Percentiles rank a stretch among this genome's conserved stretches.
These are phyloP conservation scores for Denticeps clupeoides DNA, from an alignment of 2,797 vertebrate species.

Conservation along the genomic window DNA sequence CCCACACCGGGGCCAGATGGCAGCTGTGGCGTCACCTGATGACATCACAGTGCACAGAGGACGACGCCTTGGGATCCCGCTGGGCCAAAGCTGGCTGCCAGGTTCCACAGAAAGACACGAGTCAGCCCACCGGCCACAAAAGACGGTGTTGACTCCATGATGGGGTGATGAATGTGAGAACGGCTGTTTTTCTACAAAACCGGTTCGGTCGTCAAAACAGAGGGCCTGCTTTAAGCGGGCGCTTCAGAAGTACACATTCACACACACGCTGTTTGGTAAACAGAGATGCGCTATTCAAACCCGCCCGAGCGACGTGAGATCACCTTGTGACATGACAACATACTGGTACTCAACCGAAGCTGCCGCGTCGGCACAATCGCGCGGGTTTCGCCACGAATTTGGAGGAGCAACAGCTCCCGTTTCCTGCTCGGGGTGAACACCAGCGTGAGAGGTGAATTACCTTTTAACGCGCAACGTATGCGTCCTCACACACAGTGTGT, in stretches of 20 bases:
- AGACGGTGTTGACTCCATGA: no score
- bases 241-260: no score
- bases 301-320: neutral
- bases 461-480: conserved; percentile 49
- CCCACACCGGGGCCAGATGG: conserved; percentile 44
- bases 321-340: neutral
- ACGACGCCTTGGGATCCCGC: conserved; percentile 21
- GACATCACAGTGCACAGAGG: conserved; percentile 40
- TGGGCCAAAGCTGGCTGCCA: conserved; percentile 10
- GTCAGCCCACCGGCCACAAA: neutral
- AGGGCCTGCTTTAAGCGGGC: neutral
- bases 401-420: no score
- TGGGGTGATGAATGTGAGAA: no score
- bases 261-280: neutral
- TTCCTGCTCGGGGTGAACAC: no score
- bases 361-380: no score
- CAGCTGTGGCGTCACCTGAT: conserved; percentile 35
- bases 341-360: no score
- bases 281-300: neutral
- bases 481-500: conserved; percentile 59
- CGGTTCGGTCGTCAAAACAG: neutral
- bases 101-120: no score
- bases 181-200: neutral
- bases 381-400: no score
- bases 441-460: no score